Percentiles rank a stretch among this genome's conserved stretches.
Conservation (phyloP, 2,797 vertebrate species). For the Acanthis flammea region DNA sequence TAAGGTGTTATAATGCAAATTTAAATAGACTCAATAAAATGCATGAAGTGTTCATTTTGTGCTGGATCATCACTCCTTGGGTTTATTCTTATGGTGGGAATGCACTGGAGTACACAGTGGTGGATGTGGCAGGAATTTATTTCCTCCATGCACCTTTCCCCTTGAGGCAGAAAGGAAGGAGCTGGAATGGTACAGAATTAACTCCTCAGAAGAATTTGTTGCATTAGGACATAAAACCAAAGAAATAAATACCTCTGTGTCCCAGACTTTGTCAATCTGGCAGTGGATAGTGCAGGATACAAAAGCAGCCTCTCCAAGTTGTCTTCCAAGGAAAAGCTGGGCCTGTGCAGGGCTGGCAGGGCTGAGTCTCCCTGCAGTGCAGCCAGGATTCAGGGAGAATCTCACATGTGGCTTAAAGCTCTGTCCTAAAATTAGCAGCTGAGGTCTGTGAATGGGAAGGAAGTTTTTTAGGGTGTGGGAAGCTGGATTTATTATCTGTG, state of each 20-base stretch:
- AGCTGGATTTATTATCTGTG: not conserved
- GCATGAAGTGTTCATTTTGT: constrained; percentile 76
- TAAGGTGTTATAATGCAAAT: constrained; percentile 75
- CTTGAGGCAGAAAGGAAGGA: not conserved
- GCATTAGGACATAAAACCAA: not conserved
- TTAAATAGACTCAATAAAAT: constrained; percentile 78
- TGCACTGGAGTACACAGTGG: not conserved
- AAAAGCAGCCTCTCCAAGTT: not conserved
- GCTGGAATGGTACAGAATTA: not conserved
- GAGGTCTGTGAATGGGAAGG: not conserved
- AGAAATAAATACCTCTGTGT: not conserved
- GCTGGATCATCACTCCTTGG: constrained; percentile 70
- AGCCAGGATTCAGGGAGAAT: not conserved
- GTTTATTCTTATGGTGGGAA: not conserved
- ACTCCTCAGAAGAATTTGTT: not conserved
- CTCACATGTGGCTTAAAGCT: not conserved
- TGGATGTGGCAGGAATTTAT: not conserved
- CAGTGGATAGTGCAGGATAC: not conserved
- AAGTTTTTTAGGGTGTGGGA: not conserved
- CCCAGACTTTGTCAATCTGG: not conserved
- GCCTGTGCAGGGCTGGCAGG: not conserved
- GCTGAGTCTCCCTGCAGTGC: not conserved
- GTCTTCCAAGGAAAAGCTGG: not conserved
- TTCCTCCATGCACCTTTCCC: not conserved
- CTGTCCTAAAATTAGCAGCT: not conserved